Base-by-base conservation (phyloP, 2,113 vertebrate genomes). In the Propithecus coquereli region DNA sequence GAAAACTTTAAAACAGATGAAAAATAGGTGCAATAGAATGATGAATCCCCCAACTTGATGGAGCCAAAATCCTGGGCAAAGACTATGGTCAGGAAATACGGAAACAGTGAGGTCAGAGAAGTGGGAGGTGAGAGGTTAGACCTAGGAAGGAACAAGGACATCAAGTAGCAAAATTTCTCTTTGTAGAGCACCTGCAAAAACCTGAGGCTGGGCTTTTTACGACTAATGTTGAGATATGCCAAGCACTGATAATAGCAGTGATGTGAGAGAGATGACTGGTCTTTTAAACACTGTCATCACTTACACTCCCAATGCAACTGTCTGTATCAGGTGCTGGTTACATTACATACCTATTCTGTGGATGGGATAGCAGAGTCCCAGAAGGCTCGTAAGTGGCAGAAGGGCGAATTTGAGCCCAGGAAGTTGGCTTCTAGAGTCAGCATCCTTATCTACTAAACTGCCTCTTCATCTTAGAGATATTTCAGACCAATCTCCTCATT, bases 1-100 rank as follows among this genome's bases (percentile, higher is more conserved):
- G 50, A 17, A 61, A 76, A 76, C 84, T 66, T 90, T 79, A 40
- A 94, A 94, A 76, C 3, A 61, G 32, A 79, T 57, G 20, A 79
- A 73, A 86, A 68, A 27, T 89, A 86, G 61, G 23, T 63, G 18
- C 20, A 71, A 20, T 47, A 52, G 45, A 76, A 93, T 32, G 47
- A 71, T 76, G 20, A 61, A 77, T 12, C n/a, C 9, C 6, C 1
- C 59, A 50, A 50, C 40, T n/a, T 87, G 5, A 13, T 66, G 47
- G n/a, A 68, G 34, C 5, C 16, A 27, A 32, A 76, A 22, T 90
- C 80, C 65, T 63, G 47, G 73, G 4, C 5, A 30, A 93, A 94
- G 43, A 8, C 18, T 83, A 0, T 61, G 8, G 16, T 91, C 16
- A 22, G 77, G 47, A 86, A 88, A 57, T 40, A 2, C 1, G 17